These are phyloP conservation scores for Triplophysa yarkandensis DNA, from an alignment of 2,797 vertebrate genomes.

Conservation along the genomic window DNA sequence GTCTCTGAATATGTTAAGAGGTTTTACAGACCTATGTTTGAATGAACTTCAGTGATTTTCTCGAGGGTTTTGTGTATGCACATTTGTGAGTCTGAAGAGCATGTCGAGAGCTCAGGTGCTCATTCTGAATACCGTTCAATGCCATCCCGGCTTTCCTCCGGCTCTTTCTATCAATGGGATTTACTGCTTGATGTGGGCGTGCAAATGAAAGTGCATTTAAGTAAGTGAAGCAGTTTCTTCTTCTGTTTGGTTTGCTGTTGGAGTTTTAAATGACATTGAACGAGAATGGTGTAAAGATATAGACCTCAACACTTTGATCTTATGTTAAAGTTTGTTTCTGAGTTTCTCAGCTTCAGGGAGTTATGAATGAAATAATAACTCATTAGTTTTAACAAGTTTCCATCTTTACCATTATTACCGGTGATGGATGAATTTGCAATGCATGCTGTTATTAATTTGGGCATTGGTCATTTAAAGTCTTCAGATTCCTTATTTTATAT, in stretches of 20 bases:
- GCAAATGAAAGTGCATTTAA: constrained; percentile 16
- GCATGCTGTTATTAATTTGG: neutral
- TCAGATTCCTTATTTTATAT: neutral
- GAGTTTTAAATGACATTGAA: constrained; percentile 16
- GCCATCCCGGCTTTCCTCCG: constrained; percentile 13
- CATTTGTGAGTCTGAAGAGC: constrained; percentile 35
- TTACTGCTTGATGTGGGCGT: constrained; percentile 20
- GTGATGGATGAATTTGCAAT: neutral
- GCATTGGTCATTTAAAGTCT: neutral
- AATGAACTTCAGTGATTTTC: constrained; percentile 69
- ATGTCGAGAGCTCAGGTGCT: constrained; percentile 36
- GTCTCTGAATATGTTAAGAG: constrained; percentile 70
- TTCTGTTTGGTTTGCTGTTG: constrained; percentile 21
- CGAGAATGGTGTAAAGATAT: constrained; percentile 1
- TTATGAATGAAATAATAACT: neutral
- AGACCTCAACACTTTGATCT: constrained; percentile 14
- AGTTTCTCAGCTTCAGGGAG: neutral
- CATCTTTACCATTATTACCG: neutral
- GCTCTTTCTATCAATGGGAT: neutral
- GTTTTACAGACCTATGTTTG: constrained; percentile 75
- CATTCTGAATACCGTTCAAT: constrained; percentile 36
- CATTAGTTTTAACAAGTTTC: constrained; percentile 15
- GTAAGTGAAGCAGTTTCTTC: constrained; percentile 41
- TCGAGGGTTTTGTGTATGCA: constrained; percentile 56
- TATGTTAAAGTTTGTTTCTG: neutral